These are phyloP conservation scores for Lophotis ruficrista DNA, from an alignment of 2,113 vertebrate genomes.

Conservation along the genomic window DNA sequence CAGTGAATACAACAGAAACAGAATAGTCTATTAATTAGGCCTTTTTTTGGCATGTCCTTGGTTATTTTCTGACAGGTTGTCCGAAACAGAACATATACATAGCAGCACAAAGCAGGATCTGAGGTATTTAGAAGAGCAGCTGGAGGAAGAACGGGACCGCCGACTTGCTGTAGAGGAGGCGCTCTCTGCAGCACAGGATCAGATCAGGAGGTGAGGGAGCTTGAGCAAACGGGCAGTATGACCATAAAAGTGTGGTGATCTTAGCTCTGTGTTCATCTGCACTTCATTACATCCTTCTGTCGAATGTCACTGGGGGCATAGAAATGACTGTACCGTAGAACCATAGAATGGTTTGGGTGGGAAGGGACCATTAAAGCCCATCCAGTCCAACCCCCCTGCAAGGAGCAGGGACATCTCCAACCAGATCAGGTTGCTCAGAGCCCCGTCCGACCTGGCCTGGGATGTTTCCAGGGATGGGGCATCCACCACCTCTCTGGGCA, in stretches of 20 bases:
- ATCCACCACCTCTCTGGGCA: no score
- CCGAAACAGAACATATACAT: constrained; percentile 76
- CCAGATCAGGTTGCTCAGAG: no score
- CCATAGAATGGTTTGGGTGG: neutral
- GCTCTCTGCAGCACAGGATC: constrained; percentile 62
- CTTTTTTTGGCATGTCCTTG: neutral
- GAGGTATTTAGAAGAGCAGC: constrained; percentile 79
- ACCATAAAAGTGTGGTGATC: neutral
- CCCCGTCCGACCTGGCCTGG: no score
- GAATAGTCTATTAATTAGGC: neutral
- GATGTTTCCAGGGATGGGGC: no score
- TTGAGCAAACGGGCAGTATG: neutral
- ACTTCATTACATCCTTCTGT: neutral
- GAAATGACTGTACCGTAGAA: accelerated
- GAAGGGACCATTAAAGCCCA: neutral
- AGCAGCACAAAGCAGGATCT: constrained; percentile 75
- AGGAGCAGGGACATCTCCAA: no score
- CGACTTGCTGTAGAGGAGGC: constrained; percentile 73
- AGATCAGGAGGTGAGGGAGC: constrained; percentile 68
- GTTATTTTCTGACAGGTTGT: constrained; percentile 75
- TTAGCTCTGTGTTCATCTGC: neutral
- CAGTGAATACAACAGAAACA: neutral
- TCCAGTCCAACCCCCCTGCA: neutral
- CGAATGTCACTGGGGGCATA: neutral
- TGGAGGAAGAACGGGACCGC: constrained; percentile 82